A percentile compares a stretch with the other conserved stretches of the same genome.
Conservation (phyloP, 2,797 vertebrate species). For the Pelodytes ibericus region DNA sequence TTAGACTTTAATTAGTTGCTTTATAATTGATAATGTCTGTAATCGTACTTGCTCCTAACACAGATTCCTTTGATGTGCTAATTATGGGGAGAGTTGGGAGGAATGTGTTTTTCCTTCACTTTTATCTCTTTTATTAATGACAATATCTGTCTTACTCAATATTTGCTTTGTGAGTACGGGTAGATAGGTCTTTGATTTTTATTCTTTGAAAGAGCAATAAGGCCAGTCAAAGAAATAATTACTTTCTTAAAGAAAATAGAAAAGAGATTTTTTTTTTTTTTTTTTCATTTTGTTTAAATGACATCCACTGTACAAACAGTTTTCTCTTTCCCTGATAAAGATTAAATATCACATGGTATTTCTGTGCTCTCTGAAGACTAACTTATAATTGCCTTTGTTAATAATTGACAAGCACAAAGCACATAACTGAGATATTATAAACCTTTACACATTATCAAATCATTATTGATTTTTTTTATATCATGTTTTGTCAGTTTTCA, state of each 20-base stretch:
- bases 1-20: slow-evolving; percentile 39
- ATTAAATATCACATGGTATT: slow-evolving; percentile 2
- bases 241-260: slow-evolving; percentile 18
- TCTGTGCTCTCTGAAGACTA: slow-evolving; percentile 11
- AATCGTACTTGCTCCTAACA: slow-evolving; percentile 11
- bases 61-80: slow-evolving; percentile 50
- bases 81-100: slow-evolving; percentile 37
- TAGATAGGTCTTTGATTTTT: slow-evolving; percentile 50
- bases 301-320: slow-evolving; percentile 20
- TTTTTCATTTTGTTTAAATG: slow-evolving; percentile 23
- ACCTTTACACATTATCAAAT: not conserved
- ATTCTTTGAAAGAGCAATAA: slow-evolving; percentile 45
- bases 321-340: not conserved
- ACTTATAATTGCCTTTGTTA: slow-evolving; percentile 9
- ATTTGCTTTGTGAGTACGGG: slow-evolving; percentile 47
- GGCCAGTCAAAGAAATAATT: slow-evolving; percentile 18
- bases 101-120: slow-evolving; percentile 28
- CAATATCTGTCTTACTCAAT: slow-evolving; percentile 50
- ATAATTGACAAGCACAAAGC: slow-evolving; percentile 18
- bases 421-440: slow-evolving; percentile 1
- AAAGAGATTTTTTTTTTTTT: slow-evolving; percentile 10
- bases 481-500: not conserved
- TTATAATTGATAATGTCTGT: slow-evolving; percentile 47
- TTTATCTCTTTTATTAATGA: slow-evolving; percentile 55
- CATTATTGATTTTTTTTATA: not conserved